Base-by-base conservation (phyloP, 2,113 vertebrate genomes). In the Falco punctatus region DNA sequence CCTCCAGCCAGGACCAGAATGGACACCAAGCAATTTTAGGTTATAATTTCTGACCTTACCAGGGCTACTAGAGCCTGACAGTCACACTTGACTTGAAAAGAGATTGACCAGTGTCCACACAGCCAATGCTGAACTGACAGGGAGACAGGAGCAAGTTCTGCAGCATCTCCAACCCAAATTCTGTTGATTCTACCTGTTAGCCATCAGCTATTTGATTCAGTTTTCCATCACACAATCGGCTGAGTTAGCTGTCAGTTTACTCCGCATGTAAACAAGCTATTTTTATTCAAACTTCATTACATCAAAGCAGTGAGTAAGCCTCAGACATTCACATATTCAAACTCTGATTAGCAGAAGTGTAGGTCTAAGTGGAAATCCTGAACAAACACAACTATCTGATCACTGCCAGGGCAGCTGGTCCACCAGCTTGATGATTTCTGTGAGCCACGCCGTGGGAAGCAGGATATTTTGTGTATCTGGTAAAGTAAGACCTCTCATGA, bases 301-400 rank as follows among this genome's bases (percentile, higher is more conserved):
- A 0, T 72, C 84, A 95, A 94, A 66, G 70, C 70, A 65, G 46
- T 14, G 54, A 95, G 40, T 33, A 81, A 94, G 57, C 73, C 66
- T 54, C 0, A 0, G 59, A 86, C 71, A 30, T 33, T 67, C n/a
- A 10, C 13, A n/a, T 30, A 52, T 33, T 75, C 66, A 38, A n/a
- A 40, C 59, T 32, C 74, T 30, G 46, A 65, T 75, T 85, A 75
- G 62, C 66, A 44, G 28, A 17, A 75, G 28, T 8, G 71, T 66
- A 86, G 88, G 64, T 88, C 11, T 18, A 75, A 91, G 81, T 66
- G 91, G 92, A 97, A 97, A 91, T 90, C 72, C 95, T 96, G 92
- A 92, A 89, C 58, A 95, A 94, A 94, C 79, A 88, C 19, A 78
- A 33, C 40, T 54, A 66, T 49, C 70, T 92, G 90, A 88, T 33